phyloP scores from a whole-genome alignment of 2,888 invertebrate genomes.

The Esperia sulphurella region DNA sequence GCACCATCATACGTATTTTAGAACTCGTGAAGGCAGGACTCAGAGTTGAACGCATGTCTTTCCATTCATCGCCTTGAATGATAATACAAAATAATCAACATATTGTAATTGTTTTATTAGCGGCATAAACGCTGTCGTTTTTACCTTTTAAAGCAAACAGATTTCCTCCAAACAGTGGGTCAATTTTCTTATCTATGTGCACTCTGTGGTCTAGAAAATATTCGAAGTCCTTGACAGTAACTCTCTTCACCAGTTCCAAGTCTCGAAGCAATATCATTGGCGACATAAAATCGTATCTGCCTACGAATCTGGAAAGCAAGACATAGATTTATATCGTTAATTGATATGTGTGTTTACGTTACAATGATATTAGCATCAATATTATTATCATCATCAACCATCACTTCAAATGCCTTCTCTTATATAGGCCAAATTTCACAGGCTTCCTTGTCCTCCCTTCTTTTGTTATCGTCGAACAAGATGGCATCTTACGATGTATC shows the following conservation, averaged over 20 bases:
- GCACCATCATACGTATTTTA: slow-evolving; percentile 66
- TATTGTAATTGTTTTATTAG: not conserved
- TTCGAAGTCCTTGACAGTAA: slow-evolving; percentile 76
- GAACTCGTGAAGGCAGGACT: slow-evolving; percentile 60
- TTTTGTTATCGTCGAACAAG: no score
- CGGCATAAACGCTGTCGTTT: slow-evolving; percentile 29
- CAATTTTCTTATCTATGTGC: slow-evolving; percentile 46
- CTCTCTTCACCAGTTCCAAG: slow-evolving; percentile 66
- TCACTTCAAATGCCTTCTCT: not conserved
- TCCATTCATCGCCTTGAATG: slow-evolving; percentile 54
- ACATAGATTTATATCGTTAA: not conserved
- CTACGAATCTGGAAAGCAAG: not conserved
- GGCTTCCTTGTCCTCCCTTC: no score
- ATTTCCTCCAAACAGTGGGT: slow-evolving; percentile 70
- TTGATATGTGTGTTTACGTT: no score
- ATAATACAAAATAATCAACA: slow-evolving; percentile 31
- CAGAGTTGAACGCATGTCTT: slow-evolving; percentile 60
- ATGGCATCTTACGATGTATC: no score
- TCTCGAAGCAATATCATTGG: slow-evolving; percentile 61
- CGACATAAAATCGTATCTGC: slow-evolving; percentile 57
- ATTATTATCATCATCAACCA: not conserved
- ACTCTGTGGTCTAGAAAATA: slow-evolving; percentile 68
- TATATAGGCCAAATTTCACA: not conserved
- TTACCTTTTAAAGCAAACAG: slow-evolving; percentile 47
- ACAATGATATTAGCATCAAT: not conserved